Base-by-base conservation (phyloP, 2,113 vertebrate genomes). In the Pseudonaja textilis region DNA sequence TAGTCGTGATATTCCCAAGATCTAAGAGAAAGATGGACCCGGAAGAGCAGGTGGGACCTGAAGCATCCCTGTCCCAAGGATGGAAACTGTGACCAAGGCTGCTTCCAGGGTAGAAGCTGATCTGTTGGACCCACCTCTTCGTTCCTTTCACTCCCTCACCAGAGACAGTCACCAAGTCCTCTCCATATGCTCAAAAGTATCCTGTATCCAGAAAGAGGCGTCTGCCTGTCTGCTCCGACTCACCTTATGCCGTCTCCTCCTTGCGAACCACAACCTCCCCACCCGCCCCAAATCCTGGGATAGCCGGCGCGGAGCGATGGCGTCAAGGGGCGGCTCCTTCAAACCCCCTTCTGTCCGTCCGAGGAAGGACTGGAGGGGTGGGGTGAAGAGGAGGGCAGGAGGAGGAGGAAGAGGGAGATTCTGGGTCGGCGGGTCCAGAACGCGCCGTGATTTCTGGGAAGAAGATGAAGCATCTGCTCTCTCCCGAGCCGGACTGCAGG, bases 311-410 rank as follows among this genome's bases (percentile, higher is more conserved):
- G 12, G 23, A 29, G 26, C 22, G 42, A 47, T 69, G 89, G 85
- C 91, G 88, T 87, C 88, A 39, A 29, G 29, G 39, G 85, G 29
- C 18, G 50, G n/a, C 34, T 22, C 6, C 34, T 12, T 18, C 25
- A 6, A 50, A 50, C 23, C 11, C n/a, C 3, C 39, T 2, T 1
- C 54, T 25, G 47, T 0, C 11, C 14, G 1, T 4, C 22, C 5
- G 25, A 23, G 29, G 1, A n/a, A n/a, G 61, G 50, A 14, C 2
- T 3, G 23, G n/a, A 8, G 11, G 9, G 6, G 2, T 5, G 29
- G 4, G 0, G n/a, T 16, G 22, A 57, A 11, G 4, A 1, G 3
- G 26, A 23, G 14, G 1, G 8, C 0, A 6, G 8, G 34, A 3
- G 23, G 26, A 0, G 45, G 14, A 0, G 14, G 22, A 23, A 29